Evolutionary conservation across 1,140 invertebrate genomes (phyloP).

Genomic region (Varroa destructor): DNA sequence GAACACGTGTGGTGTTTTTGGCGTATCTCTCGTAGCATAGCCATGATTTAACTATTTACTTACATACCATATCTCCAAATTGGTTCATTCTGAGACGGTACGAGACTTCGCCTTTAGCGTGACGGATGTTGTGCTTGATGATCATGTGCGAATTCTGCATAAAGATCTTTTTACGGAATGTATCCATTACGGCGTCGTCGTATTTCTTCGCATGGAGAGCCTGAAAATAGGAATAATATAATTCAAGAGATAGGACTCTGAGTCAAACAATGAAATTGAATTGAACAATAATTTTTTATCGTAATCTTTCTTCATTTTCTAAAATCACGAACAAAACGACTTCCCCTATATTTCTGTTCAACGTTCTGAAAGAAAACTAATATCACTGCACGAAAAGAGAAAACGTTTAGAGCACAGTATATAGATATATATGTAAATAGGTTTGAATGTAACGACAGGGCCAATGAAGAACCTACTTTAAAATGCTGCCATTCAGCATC

Average conservation of each 20-base stretch:
- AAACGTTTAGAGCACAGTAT: too few species aligned
- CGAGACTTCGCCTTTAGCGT: conserved; percentile 49
- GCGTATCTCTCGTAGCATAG: too few species aligned
- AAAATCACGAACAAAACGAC: too few species aligned
- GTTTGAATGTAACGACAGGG: too few species aligned
- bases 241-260: neutral
- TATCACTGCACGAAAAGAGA: too few species aligned
- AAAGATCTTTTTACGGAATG: conserved; percentile 69
- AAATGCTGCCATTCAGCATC: conserved; percentile 8
- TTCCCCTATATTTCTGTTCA: too few species aligned
- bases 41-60: too few species aligned
- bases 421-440: too few species aligned
- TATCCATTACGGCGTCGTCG: conserved; percentile 43
- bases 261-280: neutral
- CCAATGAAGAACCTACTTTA: neutral
- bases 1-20: too few species aligned
- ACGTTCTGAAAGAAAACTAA: too few species aligned
- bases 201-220: neutral
- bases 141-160: conserved; percentile 71
- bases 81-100: conserved; percentile 62
- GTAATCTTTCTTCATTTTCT: neutral
- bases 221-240: neutral
- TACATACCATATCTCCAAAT: conserved; percentile 60
- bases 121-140: conserved; percentile 59
- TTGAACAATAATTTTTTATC: neutral